Conservation (phyloP, 2,113 vertebrate species). For the Lontra canadensis region DNA sequence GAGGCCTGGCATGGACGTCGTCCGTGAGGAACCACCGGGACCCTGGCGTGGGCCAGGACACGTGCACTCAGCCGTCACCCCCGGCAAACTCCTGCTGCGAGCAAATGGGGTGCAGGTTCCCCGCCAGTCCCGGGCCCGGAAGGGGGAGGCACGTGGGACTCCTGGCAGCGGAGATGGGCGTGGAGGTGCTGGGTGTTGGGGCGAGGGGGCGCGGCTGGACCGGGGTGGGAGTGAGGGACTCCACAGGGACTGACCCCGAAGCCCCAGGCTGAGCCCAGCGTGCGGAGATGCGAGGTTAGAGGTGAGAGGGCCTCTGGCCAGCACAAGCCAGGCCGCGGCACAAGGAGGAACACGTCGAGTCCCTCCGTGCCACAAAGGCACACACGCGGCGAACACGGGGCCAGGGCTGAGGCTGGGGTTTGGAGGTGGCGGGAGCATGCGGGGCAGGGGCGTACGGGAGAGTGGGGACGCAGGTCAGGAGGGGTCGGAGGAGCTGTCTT, state of each 20-base stretch:
- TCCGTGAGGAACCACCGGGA: neutral
- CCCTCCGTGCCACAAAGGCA: neutral
- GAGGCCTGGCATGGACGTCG: neutral
- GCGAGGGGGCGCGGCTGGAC: rapidly evolving
- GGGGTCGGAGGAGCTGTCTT: rapidly evolving
- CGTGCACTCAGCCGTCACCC: neutral
- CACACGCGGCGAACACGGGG: too few species aligned
- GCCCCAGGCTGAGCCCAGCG: neutral
- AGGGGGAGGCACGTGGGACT: neutral
- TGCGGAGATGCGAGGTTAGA: neutral
- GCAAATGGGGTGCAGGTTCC: neutral
- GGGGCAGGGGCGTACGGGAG: rapidly evolving
- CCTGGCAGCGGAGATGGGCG: neutral
- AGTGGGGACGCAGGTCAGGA: rapidly evolving
- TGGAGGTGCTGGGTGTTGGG: neutral
- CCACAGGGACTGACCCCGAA: neutral
- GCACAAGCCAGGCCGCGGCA: too few species aligned
- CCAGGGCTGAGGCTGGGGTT: neutral
- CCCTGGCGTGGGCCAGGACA: neutral
- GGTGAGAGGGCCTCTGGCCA: neutral
- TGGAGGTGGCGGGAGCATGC: rapidly evolving
- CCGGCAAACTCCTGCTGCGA: neutral
- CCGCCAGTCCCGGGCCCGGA: neutral
- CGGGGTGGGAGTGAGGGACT: neutral
- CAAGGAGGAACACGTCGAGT: neutral